Conservation (phyloP, 2,113 vertebrate species). For the Lutjanus erythropterus region DNA sequence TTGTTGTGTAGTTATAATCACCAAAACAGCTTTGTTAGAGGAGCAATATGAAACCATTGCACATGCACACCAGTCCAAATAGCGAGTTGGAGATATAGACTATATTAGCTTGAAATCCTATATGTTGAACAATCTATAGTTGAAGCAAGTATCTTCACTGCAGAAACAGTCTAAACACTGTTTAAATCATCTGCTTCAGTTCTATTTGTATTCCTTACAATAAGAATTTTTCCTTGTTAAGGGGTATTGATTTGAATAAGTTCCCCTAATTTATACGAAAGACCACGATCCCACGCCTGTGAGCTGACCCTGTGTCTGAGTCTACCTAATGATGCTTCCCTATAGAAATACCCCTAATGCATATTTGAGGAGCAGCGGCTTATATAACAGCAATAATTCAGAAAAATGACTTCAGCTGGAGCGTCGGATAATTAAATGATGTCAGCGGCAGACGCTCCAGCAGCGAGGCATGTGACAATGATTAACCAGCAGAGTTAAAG, state of each 20-base stretch:
- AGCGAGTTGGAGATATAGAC: too few species aligned
- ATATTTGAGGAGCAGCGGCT: conserved; percentile 16
- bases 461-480: conserved; percentile 10
- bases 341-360: conserved; percentile 5
- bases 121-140: too few species aligned
- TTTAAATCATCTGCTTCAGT: not conserved
- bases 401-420: conserved; percentile 17
- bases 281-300: not conserved
- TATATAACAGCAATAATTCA: conserved; percentile 29
- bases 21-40: too few species aligned
- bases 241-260: not conserved
- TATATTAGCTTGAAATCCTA: too few species aligned
- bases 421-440: conserved; percentile 34
- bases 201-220: not conserved
- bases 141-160: too few species aligned
- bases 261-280: not conserved
- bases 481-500: conserved; percentile 32
- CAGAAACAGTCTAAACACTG: not conserved
- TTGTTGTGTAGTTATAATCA: too few species aligned
- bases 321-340: not conserved
- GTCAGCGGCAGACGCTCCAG: conserved; percentile 17
- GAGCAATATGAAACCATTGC: too few species aligned
- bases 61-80: too few species aligned
- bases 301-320: not conserved
- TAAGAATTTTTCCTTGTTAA: not conserved